Evolutionary conservation across 2,888 invertebrate genomes (phyloP).

Genomic region (Lithosia quadra): DNA sequence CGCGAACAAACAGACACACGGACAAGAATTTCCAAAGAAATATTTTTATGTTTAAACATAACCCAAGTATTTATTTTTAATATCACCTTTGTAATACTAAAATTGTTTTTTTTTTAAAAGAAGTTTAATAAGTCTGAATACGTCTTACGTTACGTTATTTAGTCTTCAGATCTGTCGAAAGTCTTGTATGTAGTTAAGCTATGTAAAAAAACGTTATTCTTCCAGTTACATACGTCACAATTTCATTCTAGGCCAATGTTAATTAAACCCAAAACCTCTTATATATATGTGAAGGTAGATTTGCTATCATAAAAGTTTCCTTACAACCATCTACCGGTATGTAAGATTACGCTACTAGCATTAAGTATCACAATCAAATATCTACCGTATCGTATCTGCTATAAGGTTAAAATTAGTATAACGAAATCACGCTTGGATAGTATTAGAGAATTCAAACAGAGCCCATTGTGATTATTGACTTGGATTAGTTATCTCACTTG

Average conservation of each 20-base stretch:
- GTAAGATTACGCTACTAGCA: constrained; percentile 50
- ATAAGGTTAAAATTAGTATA: constrained; percentile 43
- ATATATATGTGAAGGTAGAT: constrained; percentile 67
- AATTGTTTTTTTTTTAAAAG: no score
- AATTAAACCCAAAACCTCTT: constrained; percentile 69
- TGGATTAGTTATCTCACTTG: constrained; percentile 64
- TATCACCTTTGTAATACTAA: no score
- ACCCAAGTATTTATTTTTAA: no score
- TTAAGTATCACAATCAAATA: constrained; percentile 38
- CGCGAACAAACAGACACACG: no score
- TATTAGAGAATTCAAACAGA: constrained; percentile 52
- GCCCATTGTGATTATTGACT: constrained; percentile 66
- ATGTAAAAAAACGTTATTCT: no score
- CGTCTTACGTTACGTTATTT: no score
- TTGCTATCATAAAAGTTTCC: constrained; percentile 70
- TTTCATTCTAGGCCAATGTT: constrained; percentile 65
- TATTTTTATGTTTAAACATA: no score
- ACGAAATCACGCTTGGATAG: constrained; percentile 17
- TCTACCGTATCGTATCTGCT: constrained; percentile 39
- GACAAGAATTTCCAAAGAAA: no score
- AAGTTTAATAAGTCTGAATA: no score
- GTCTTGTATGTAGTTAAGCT: no score
- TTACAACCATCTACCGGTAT: constrained; percentile 61
- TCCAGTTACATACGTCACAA: neutral
- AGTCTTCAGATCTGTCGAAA: no score